Evolutionary conservation across 2,113 vertebrate species (phyloP), one percentile per base, ranked within the genome.

Genomic region (Tenrec ecaudatus): DNA sequence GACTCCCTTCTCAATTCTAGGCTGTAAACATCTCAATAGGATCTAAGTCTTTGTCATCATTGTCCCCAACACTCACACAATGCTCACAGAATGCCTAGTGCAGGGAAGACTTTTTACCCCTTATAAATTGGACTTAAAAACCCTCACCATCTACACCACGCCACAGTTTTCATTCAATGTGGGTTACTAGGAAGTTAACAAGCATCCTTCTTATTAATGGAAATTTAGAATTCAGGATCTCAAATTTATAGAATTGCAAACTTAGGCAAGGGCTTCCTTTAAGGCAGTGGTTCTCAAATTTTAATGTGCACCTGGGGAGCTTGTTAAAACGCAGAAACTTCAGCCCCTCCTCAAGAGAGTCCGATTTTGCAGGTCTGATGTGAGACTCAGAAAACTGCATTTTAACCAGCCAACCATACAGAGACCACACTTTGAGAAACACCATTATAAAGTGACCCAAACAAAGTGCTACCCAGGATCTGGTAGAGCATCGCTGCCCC

Each of bases 311-410:
- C 92, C 93, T 58, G 75, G 93, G 88, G 95, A 95, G 23, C 94
- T 96, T 92, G 75, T 95, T 96, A 96, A 95, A 95, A 95, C 93
- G 94, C 94, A 90, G 88, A 69, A 71, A 88, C 84, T 86, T 53
- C 88, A 77, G 76, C 27, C 76, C 69, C 73, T 83, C 80, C 58
- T 91, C 88, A 76, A 64, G 58, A 89, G 89, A 92, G 47, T 88
- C 69, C 80, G 90, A 92, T 89, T 92, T 85, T 77, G 36, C 71
- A 87, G 64, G 78, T 85, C 76, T 82, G 58, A 29, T 19, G 16
- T 83, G 68, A 93, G 82, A 94, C 95, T 87, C 82, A 89, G 90
- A 95, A 89, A 95, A 83, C 33, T 71, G 64, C 47, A 47, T 94
- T 95, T 95, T 95, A 88, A 57, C 43, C 57, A 77, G 79, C 43